Base-by-base conservation (phyloP, 1,140 invertebrate genomes). In the Caenorhabditis elegans region DNA sequence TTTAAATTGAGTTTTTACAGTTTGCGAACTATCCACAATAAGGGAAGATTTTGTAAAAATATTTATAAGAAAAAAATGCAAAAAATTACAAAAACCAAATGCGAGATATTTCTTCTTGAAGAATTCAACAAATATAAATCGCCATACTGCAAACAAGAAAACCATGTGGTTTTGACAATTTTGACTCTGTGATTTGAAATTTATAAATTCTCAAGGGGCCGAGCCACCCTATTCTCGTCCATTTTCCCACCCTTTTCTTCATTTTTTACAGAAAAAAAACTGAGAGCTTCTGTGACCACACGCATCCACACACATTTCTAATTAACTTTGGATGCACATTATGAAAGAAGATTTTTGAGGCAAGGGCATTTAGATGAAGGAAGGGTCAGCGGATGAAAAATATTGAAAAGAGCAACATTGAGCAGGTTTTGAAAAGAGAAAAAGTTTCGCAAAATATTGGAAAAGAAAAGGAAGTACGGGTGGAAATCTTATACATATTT, bases 291-390 rank as follows among this genome's bases (percentile, higher is more conserved):
- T 13, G 28, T 36, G 31, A 34, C 31, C n/a, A n/a, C n/a, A n/a
- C n/a, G n/a, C n/a, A n/a, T n/a, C n/a, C n/a, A n/a, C 34, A 36
- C 60, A 36, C 60, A 39, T 70, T 70, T 70, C 60, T 70, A 70
- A 39, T 70, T 39, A 70, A 39, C 31, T 36, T 70, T n/a, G 60
- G 34, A 70, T n/a, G n/a, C n/a, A n/a, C n/a, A n/a, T n/a, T n/a
- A n/a, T n/a, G n/a, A n/a, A n/a, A n/a, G n/a, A n/a, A n/a, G n/a
- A n/a, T n/a, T n/a, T n/a, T n/a, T n/a, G n/a, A n/a, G n/a, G n/a
- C n/a, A n/a, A n/a, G n/a, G n/a, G n/a, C n/a, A n/a, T n/a, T n/a
- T n/a, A n/a, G n/a, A n/a, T n/a, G n/a, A n/a, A n/a, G n/a, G n/a
- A n/a, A n/a, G n/a, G n/a, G n/a, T n/a, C n/a, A n/a, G n/a, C n/a